These are phyloP conservation scores for Tetanocera ferruginea DNA, from an alignment of 2,888 invertebrate genomes.

Conservation along the genomic window DNA sequence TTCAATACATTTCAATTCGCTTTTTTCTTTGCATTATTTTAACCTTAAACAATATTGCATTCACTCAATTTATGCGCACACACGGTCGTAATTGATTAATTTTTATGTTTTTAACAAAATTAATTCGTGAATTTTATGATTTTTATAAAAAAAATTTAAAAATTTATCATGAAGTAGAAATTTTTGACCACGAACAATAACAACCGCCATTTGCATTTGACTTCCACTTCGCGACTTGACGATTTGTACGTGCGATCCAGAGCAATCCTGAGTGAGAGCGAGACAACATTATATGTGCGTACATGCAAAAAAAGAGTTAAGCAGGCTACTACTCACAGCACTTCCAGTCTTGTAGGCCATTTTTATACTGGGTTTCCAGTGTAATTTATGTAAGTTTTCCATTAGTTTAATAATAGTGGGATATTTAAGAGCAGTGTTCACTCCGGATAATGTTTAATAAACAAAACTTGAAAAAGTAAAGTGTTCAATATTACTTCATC, in stretches of 20 bases:
- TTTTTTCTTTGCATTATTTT: slow-evolving; percentile 51
- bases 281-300: slow-evolving; percentile 2
- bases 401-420: slow-evolving; percentile 1
- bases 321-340: background rate
- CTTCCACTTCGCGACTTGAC: slow-evolving; percentile 50
- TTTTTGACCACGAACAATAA: slow-evolving; percentile 94
- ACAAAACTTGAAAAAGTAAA: too few species aligned
- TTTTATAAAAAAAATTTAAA: slow-evolving; percentile 63
- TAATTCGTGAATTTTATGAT: slow-evolving; percentile 56
- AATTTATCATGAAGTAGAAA: slow-evolving; percentile 64
- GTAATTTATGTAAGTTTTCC: slow-evolving; percentile 38
- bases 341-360: slow-evolving; percentile 38
- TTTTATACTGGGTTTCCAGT: slow-evolving; percentile 34
- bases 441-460: background rate
- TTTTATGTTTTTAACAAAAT: slow-evolving; percentile 56
- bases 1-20: slow-evolving; percentile 39
- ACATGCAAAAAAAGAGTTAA: background rate
- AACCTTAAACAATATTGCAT: slow-evolving; percentile 47
- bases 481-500: too few species aligned
- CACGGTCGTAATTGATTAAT: slow-evolving; percentile 50
- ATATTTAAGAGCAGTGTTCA: background rate
- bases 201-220: slow-evolving; percentile 97
- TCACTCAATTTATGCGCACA: slow-evolving; percentile 48
- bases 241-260: slow-evolving; percentile 21
- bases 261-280: slow-evolving; percentile 21